Evolutionary conservation across 2,888 invertebrate species (phyloP).

Genomic region (Priocnemis perturbator): DNA sequence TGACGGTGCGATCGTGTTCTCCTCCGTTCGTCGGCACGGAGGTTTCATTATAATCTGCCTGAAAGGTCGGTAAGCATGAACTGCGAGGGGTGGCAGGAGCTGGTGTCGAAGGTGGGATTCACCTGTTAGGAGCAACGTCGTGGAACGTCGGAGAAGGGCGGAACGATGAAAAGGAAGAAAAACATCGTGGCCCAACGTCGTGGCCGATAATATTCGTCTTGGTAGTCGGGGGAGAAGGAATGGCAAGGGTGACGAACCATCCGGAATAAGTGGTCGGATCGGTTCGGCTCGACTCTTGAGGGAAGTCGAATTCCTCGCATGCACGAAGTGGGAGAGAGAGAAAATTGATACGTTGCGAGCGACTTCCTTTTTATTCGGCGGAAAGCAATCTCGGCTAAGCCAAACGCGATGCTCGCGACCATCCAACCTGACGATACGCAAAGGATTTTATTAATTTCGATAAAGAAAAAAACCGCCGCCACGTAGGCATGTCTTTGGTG

Average conservation of each 20-base stretch:
- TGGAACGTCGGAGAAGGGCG: slow-evolving; percentile 18
- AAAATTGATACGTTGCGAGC: slow-evolving; percentile 35
- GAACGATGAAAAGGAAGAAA: slow-evolving; percentile 18
- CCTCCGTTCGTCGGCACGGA: slow-evolving; percentile 2
- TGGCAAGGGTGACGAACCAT: slow-evolving; percentile 46
- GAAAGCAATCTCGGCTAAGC: slow-evolving; percentile 25
- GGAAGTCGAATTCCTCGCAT: slow-evolving; percentile 45
- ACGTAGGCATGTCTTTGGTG: too few relatives aligned
- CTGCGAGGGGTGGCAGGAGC: not conserved
- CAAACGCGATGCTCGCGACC: slow-evolving; percentile 6
- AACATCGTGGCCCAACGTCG: slow-evolving; percentile 14
- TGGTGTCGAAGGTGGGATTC: slow-evolving; percentile 37
- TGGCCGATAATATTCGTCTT: slow-evolving; percentile 18
- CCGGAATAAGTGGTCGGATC: slow-evolving; percentile 51
- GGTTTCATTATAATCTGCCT: slow-evolving; percentile 20
- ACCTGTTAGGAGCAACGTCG: slow-evolving; percentile 35
- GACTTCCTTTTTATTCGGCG: slow-evolving; percentile 6
- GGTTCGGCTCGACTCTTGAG: slow-evolving; percentile 28
- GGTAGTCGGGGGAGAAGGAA: not conserved
- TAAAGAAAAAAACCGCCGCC: not conserved
- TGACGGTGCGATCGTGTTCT: slow-evolving; percentile 21
- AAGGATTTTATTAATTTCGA: slow-evolving; percentile 11
- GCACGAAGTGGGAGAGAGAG: slow-evolving; percentile 12
- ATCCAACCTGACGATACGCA: slow-evolving; percentile 7
- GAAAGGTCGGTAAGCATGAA: not conserved